Evolutionary conservation across 2,888 invertebrate species (phyloP), one percentile per base, ranked within the genome.

Genomic region (Arrhopalites spinosus): DNA sequence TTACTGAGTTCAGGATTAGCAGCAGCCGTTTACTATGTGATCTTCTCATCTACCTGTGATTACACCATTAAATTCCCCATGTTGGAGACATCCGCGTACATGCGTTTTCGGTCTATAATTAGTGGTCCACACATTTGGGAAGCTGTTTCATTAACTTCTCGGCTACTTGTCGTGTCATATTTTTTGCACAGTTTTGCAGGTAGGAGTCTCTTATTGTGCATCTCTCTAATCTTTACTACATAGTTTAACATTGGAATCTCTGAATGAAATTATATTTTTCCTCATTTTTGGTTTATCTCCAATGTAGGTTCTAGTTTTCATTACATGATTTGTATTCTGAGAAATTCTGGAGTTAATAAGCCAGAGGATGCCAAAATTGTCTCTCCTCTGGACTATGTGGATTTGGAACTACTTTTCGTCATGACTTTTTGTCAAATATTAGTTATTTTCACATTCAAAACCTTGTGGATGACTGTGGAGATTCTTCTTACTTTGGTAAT

Each of bases 381-480:
- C 15, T 45, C 43, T 13, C 0, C 68, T 1, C 15, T 50, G 27
- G 56, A 74, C 27, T 68, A 68, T 29, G 30, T 68, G 29, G 74
- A 74, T 43, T 1, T 70, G 11, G 63, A 70, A 45, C 59, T 75
- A 7, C 43, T 75, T 43, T 61, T 75, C 27, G 29, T 64, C 15
- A 13, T 59, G 1, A 7, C 61, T 1, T 13, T 56, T 5, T 70
- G 69, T 25, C 75, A 75, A 64, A 29, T 63, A 1, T 70, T 75
- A 25, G 75, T 75, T n/a, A 30, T 45, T n/a, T 75, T 75, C 63
- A 75, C 75, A 1, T 17, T 75, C 3, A 63, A 69, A 30, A 61
- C 75, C 0, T 43, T 75, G 20, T 75, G 75, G 75, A 15, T 61
- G 25, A 70, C 27, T 1, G n/a, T 75, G 69, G 75, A 75, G 63